phyloP scores from a whole-genome alignment of 92 coral and sea anemone species.

The Zoanthus sansibaricus region DNA sequence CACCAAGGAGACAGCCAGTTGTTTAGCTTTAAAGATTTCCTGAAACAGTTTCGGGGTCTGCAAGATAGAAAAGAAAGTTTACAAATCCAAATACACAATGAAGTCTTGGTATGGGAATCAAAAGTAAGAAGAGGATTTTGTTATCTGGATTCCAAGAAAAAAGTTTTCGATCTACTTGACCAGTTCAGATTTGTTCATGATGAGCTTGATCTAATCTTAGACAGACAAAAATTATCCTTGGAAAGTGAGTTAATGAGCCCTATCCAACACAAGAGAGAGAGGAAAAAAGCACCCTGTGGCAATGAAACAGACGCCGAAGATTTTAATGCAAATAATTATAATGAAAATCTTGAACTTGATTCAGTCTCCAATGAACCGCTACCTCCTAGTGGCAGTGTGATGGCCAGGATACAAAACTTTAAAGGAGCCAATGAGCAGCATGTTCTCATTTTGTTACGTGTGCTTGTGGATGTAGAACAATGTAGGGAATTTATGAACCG shows the following conservation, averaged over 20 bases:
- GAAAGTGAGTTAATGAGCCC: slow-evolving; percentile 47
- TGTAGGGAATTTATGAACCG: slow-evolving; percentile 44
- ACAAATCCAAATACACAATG: slow-evolving; percentile 88
- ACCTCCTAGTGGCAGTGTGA: slow-evolving; percentile 27
- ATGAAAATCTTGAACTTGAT: not conserved
- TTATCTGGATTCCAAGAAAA: slow-evolving; percentile 66
- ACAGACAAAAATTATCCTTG: slow-evolving; percentile 66
- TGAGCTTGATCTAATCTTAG: slow-evolving; percentile 80
- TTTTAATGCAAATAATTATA: not conserved
- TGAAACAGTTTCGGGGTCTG: slow-evolving; percentile 68
- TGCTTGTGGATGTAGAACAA: slow-evolving; percentile 58
- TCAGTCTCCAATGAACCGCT: not conserved
- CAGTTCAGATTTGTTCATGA: slow-evolving; percentile 74
- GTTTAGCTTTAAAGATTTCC: slow-evolving; percentile 45
- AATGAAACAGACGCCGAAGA: not conserved
- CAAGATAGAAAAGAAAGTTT: slow-evolving; percentile 79
- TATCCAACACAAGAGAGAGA: not conserved
- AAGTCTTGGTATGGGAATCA: slow-evolving; percentile 83
- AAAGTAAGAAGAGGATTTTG: slow-evolving; percentile 61
- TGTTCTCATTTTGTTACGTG: slow-evolving; percentile 49
- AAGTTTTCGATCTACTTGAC: slow-evolving; percentile 73
- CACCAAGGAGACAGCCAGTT: slow-evolving; percentile 1
- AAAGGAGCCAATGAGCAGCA: slow-evolving; percentile 67
- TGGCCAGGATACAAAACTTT: slow-evolving; percentile 58
- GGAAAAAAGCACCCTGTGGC: not conserved